Conservation (phyloP, 1,140 invertebrate genomes). For the Camponotus floridanus region DNA sequence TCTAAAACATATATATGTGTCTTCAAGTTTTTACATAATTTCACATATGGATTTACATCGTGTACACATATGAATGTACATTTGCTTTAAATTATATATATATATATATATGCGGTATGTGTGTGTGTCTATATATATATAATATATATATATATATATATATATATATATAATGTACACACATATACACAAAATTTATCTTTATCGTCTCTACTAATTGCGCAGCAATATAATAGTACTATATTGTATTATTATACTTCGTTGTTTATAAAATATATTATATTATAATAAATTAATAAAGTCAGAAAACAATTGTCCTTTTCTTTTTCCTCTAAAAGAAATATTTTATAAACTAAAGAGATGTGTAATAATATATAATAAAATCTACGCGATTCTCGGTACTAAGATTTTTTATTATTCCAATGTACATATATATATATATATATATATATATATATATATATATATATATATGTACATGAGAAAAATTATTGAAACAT, state of each 20-base stretch:
- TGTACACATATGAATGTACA: constrained; percentile 56
- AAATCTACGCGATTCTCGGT: constrained; percentile 45
- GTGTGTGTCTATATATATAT: not conserved
- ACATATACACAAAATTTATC: constrained; percentile 77
- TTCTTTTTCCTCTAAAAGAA: constrained; percentile 27
- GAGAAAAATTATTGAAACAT: too few species aligned
- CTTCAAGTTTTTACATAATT: constrained; percentile 78
- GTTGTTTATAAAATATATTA: constrained; percentile 50
- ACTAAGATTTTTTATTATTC: constrained; percentile 77
- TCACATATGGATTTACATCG: constrained; percentile 73
- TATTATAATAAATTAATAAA: constrained; percentile 69
- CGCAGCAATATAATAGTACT: constrained; percentile 67
- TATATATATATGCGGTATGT: not conserved
- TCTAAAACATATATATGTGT: constrained; percentile 54
- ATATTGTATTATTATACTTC: constrained; percentile 73
- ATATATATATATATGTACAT: constrained; percentile 35
- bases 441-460: constrained; percentile 72
- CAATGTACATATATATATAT: constrained; percentile 71
- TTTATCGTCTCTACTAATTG: constrained; percentile 73
- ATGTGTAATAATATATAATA: constrained; percentile 45
- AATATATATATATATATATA: constrained; percentile 10
- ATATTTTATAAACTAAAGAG: not conserved
- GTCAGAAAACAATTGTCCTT: constrained; percentile 29
- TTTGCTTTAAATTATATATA: not conserved
- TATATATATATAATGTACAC: constrained; percentile 13